A percentile compares a stretch with the other conserved stretches of the same genome.
Evolutionary conservation across 1,140 invertebrate genomes (phyloP).

Genomic region (Gryon sp.): DNA sequence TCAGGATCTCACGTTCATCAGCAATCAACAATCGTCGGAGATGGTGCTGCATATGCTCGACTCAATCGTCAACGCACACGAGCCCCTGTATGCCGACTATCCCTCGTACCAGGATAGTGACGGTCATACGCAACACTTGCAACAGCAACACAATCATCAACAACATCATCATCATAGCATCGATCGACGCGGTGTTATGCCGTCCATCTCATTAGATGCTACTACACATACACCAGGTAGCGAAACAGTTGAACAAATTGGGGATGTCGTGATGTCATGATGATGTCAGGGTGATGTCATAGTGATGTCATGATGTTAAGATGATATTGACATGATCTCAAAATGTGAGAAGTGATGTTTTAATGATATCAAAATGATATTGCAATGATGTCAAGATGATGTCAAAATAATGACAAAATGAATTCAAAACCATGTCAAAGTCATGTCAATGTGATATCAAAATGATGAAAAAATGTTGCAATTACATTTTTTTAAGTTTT

Average conservation of each 20-base stretch:
- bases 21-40: constrained; percentile 69
- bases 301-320: too few species aligned
- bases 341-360: too few species aligned
- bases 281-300: too few species aligned
- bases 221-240: constrained; percentile 79
- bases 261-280: constrained; percentile 1
- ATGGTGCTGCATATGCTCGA: constrained; percentile 79
- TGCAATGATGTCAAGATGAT: too few species aligned
- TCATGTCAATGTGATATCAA: too few species aligned
- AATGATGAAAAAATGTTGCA: too few species aligned
- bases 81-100: constrained; percentile 78
- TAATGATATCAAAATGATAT: too few species aligned
- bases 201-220: constrained; percentile 74
- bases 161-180: constrained; percentile 56
- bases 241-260: neutral
- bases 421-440: too few species aligned
- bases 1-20: constrained; percentile 54
- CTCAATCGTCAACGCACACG: constrained; percentile 75
- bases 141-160: constrained; percentile 62
- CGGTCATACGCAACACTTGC: constrained; percentile 67
- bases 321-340: too few species aligned
- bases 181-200: constrained; percentile 63
- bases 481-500: too few species aligned
- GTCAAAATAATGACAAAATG: too few species aligned
- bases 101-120: constrained; percentile 76